These are phyloP conservation scores for Dryobates pubescens DNA, from an alignment of 2,797 vertebrate genomes.

Conservation along the genomic window DNA sequence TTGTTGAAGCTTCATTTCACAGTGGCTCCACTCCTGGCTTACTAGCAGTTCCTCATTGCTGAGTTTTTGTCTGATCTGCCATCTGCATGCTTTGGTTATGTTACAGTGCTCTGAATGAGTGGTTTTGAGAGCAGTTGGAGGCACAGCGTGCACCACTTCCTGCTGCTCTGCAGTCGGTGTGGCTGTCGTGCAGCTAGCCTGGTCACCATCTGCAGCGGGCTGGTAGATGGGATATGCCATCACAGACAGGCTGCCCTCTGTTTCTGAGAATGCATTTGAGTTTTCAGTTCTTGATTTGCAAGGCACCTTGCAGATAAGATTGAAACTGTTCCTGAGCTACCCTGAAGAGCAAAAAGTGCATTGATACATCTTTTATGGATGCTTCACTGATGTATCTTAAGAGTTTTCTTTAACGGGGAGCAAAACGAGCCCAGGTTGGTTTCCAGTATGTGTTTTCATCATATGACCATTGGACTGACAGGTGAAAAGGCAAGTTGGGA, in stretches of 20 bases:
- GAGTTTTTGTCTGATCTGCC: neutral
- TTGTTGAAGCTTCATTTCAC: neutral
- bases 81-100: neutral
- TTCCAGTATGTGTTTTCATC: constrained; percentile 1
- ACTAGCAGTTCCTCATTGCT: neutral
- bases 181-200: constrained; percentile 11
- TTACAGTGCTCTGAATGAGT: neutral
- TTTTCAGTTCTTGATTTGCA: neutral
- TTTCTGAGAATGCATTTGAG: neutral
- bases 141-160: constrained; percentile 59
- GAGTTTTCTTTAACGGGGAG: neutral
- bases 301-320: neutral
- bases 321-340: neutral
- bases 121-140: constrained; percentile 54
- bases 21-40: neutral
- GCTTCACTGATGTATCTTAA: neutral
- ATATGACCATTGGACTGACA: neutral
- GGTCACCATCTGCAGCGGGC: constrained; percentile 42
- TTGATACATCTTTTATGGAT: neutral
- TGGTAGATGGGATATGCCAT: neutral
- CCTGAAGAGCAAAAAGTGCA: neutral
- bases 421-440: constrained; percentile 1
- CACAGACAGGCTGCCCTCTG: neutral
- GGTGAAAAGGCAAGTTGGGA: constrained; percentile 45
- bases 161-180: constrained; percentile 16